These are phyloP conservation scores for Acanthosepion pharaonis DNA, from an alignment of 2,888 invertebrate species.

Conservation along the genomic window DNA sequence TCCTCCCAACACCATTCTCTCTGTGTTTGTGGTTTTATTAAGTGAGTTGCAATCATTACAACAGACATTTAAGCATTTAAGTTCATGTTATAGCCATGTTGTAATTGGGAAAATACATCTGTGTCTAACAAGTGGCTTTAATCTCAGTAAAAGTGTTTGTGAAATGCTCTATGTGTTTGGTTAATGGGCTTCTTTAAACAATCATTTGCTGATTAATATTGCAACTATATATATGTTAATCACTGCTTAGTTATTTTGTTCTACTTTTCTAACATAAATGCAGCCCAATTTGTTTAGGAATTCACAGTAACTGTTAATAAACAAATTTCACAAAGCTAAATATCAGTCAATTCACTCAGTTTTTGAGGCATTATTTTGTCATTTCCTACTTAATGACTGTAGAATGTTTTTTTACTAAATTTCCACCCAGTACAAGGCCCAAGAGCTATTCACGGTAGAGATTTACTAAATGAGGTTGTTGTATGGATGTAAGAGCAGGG, in stretches of 20 bases:
- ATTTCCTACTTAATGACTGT: not conserved
- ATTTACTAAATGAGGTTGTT: too few species aligned
- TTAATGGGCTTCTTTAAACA: not conserved
- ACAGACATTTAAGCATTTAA: not conserved
- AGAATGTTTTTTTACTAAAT: not conserved
- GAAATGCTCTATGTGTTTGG: not conserved
- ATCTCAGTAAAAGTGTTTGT: not conserved
- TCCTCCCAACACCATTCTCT: not conserved
- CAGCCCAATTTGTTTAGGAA: not conserved
- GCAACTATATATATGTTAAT: not conserved
- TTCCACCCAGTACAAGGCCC: too few species aligned
- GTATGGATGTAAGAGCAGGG: too few species aligned
- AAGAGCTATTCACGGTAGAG: too few species aligned
- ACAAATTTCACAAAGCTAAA: not conserved
- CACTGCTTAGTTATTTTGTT: not conserved
- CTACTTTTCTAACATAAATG: not conserved
- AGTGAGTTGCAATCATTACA: constrained; percentile 24
- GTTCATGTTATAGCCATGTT: not conserved
- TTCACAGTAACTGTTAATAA: not conserved
- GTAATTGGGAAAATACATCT: constrained; percentile 33
- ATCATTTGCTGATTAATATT: not conserved
- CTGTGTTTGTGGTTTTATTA: not conserved
- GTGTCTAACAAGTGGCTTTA: not conserved
- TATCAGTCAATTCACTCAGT: not conserved
- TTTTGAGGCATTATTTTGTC: not conserved